Percentiles rank a stretch among this genome's conserved stretches.
Conservation (phyloP, 2,888 invertebrate genomes). For the Cerastis leucographa region DNA sequence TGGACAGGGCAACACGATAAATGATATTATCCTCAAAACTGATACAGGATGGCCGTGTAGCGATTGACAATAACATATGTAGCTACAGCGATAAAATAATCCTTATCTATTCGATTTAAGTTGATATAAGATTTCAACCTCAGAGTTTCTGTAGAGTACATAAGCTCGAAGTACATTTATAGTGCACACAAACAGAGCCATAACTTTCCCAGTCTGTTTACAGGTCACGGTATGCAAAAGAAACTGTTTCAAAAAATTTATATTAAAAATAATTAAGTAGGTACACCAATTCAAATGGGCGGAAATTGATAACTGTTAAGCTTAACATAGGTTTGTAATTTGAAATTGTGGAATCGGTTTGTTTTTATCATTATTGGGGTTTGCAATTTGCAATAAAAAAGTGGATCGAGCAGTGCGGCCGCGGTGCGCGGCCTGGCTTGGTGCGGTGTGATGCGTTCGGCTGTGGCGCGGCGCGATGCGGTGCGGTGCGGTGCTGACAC, state of each 20-base stretch:
- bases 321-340: conserved; percentile 67
- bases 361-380: conserved; percentile 83
- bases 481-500: conserved; percentile 68
- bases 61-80: conserved; percentile 57
- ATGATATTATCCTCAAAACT: conserved; percentile 65
- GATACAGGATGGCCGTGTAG: conserved; percentile 59
- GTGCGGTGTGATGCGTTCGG: conserved; percentile 21
- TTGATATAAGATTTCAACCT: conserved; percentile 12
- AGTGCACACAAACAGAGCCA: background rate
- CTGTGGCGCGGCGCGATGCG: conserved; percentile 52
- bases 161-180: background rate
- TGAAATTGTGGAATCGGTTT: conserved; percentile 75
- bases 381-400: conserved; percentile 87
- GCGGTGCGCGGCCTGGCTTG: conserved; percentile 29
- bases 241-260: conserved; percentile 17
- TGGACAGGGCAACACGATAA: conserved; percentile 67
- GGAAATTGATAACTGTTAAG: conserved; percentile 62
- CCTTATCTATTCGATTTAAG: conserved; percentile 3
- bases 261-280: conserved; percentile 34
- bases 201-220: background rate
- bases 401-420: conserved; percentile 71
- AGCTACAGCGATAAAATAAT: conserved; percentile 40
- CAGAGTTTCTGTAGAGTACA: background rate
- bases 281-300: conserved; percentile 58
- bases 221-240: background rate